phyloP scores from a whole-genome alignment of 2,797 vertebrate genomes.

The Spinus pinus region DNA sequence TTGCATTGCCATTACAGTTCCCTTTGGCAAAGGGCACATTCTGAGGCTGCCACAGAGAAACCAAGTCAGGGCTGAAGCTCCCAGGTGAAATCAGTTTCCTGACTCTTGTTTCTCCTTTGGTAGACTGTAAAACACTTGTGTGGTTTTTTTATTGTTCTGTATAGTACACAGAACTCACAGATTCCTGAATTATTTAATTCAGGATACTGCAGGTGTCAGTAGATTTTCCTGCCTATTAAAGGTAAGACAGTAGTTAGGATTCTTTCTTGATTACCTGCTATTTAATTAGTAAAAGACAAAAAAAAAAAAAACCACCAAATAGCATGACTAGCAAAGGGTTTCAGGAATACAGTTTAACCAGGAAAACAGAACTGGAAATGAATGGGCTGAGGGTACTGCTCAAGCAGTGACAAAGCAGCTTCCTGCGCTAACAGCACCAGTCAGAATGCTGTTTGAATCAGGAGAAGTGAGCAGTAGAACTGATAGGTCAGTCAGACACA shows the following conservation, averaged over 20 bases:
- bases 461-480: not conserved
- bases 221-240: not conserved
- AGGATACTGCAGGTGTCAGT: not conserved
- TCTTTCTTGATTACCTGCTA: not conserved
- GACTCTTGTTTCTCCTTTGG: not conserved
- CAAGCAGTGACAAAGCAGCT: not conserved
- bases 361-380: not conserved
- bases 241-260: not conserved
- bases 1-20: not conserved
- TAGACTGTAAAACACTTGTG: not conserved
- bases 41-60: not conserved
- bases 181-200: not conserved
- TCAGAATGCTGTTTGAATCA: not conserved
- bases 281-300: not conserved
- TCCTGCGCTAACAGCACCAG: not conserved
- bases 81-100: not conserved
- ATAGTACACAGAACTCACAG: not conserved
- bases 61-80: not conserved
- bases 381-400: not conserved
- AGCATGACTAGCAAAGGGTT: not conserved
- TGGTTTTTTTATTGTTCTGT: not conserved
- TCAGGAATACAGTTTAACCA: not conserved
- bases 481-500: not conserved
- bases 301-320: not conserved
- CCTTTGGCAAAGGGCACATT: not conserved